These are phyloP conservation scores for Choloepus hoffmanni DNA, from an alignment of 2,113 vertebrate species.

Conservation along the genomic window DNA sequence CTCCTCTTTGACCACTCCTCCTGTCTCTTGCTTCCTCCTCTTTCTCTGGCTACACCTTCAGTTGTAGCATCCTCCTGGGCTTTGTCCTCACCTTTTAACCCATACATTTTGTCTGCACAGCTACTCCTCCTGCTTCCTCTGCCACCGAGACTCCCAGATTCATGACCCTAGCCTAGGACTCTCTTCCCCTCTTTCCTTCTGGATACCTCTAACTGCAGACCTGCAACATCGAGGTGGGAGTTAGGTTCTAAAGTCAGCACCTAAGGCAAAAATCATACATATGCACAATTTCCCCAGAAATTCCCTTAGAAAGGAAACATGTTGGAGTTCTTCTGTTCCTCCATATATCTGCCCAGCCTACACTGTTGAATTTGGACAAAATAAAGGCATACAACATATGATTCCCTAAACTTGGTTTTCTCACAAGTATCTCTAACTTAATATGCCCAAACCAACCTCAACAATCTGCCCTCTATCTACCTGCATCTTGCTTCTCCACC, in stretches of 20 bases:
- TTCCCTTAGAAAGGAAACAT: background rate
- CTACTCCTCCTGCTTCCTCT: background rate
- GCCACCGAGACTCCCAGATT: background rate
- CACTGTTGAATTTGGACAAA: background rate
- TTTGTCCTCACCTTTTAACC: background rate
- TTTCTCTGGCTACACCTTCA: background rate
- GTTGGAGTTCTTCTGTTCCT: background rate
- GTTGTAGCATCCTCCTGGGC: background rate
- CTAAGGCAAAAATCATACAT: background rate
- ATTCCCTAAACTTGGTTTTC: background rate
- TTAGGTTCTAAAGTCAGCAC: background rate
- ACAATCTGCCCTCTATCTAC: background rate
- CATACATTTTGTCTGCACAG: background rate
- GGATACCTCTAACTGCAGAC: background rate
- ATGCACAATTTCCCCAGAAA: background rate
- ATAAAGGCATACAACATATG: background rate
- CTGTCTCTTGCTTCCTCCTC: background rate
- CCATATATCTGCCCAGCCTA: background rate
- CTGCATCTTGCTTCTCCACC: background rate
- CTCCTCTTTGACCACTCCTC: background rate
- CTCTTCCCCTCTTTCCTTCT: background rate
- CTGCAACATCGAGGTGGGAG: background rate
- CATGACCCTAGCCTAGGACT: background rate
- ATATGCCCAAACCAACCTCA: background rate
- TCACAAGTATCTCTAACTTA: background rate